Conservation (phyloP, 2,888 invertebrate species). For the Chalcis sispes region DNA sequence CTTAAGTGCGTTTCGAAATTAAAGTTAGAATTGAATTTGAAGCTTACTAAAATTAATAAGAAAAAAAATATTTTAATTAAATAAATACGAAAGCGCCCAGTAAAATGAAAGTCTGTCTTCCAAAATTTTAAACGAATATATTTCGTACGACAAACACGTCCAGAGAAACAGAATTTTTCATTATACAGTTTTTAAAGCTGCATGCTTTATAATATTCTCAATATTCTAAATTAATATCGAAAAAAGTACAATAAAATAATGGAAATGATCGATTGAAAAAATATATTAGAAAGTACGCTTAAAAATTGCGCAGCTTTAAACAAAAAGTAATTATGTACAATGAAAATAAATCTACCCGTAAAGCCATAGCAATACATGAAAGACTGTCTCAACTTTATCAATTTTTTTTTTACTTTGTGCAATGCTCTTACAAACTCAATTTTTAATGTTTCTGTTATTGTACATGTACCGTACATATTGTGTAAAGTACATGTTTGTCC, state of each 20-base stretch:
- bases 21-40: constrained; percentile 5
- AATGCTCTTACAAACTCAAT: too few relatives aligned
- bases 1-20: constrained; percentile 12
- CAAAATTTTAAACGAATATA: constrained; percentile 46
- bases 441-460: too few relatives aligned
- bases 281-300: neutral
- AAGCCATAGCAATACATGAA: constrained; percentile 33
- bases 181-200: constrained; percentile 10
- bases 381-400: constrained; percentile 45
- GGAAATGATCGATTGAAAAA: neutral
- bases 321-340: constrained; percentile 34
- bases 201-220: neutral
- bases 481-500: too few relatives aligned
- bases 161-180: constrained; percentile 38
- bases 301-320: constrained; percentile 4
- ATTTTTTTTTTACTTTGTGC: too few relatives aligned
- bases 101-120: constrained; percentile 55
- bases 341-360: constrained; percentile 25
- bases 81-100: constrained; percentile 30
- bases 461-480: too few relatives aligned
- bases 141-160: constrained; percentile 49
- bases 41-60: neutral
- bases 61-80: neutral
- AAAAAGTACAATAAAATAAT: constrained; percentile 20
- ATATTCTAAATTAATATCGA: neutral